Conservation (phyloP, 2,888 invertebrate genomes). For the Idaea biselata region DNA sequence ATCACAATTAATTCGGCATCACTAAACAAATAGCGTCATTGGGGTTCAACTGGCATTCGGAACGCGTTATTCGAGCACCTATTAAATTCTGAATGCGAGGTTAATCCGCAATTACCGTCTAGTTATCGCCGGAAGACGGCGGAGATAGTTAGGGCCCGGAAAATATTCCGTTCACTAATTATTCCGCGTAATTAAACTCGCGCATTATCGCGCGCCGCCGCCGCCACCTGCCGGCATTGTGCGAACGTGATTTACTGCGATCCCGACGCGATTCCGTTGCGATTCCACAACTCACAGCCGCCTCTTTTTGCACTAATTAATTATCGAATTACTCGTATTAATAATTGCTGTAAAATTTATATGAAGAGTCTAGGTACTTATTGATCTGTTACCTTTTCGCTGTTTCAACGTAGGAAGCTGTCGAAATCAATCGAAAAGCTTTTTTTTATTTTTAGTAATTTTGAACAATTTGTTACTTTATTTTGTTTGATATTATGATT, state of each 20-base stretch:
- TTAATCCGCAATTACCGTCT: conserved; percentile 80
- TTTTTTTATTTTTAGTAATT: no score
- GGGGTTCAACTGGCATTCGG: conserved; percentile 51
- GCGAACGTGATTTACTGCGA: conserved; percentile 77
- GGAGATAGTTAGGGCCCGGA: conserved; percentile 80
- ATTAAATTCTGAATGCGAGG: conserved; percentile 78
- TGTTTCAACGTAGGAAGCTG: background rate
- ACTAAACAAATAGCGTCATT: conserved; percentile 70
- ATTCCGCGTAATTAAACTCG: conserved; percentile 81
- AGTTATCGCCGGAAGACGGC: conserved; percentile 79
- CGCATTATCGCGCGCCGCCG: conserved; percentile 77
- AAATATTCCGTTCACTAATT: conserved; percentile 81
- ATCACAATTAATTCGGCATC: conserved; percentile 67
- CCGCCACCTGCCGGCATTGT: conserved; percentile 79
- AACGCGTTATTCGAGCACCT: conserved; percentile 63
- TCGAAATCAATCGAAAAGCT: no score
- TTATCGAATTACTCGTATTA: conserved; percentile 76
- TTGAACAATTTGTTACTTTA: no score
- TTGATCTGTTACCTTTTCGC: conserved; percentile 33
- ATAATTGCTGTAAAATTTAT: conserved; percentile 76
- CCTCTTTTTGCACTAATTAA: conserved; percentile 78
- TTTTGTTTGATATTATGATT: no score
- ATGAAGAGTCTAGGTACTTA: conserved; percentile 56
- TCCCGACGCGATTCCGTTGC: conserved; percentile 70
- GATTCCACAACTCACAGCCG: conserved; percentile 65